Conservation (phyloP, 2,113 vertebrate species). For the Oreochromis niloticus region DNA sequence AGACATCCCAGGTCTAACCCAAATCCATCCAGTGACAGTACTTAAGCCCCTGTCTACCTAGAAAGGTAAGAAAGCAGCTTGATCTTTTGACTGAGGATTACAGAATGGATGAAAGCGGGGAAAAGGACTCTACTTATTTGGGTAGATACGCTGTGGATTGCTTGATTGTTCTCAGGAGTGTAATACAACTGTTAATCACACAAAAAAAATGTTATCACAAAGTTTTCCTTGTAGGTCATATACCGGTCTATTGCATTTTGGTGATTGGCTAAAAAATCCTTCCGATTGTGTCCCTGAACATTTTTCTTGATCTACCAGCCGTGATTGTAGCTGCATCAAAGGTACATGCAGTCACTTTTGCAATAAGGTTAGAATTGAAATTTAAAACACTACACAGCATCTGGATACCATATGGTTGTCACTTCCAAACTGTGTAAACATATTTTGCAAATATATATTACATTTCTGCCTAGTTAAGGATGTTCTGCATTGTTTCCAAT, state of each 20-base stretch:
- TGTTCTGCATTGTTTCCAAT: neutral
- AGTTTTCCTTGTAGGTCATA: neutral
- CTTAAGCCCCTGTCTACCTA: constrained; percentile 46
- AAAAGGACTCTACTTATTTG: neutral
- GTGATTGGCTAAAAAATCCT: neutral
- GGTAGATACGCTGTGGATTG: neutral
- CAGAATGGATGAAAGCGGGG: neutral
- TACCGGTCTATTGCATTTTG: neutral
- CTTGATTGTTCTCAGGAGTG: neutral
- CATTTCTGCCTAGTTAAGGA: neutral
- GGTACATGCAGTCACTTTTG: neutral
- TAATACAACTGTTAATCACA: neutral
- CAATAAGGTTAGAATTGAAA: neutral
- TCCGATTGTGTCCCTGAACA: neutral
- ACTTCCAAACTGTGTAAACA: neutral
- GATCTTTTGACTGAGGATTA: constrained; percentile 60
- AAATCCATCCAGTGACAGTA: constrained; percentile 42
- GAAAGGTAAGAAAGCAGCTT: constrained; percentile 48
- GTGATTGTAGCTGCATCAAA: neutral
- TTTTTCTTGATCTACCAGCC: neutral
- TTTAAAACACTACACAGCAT: neutral
- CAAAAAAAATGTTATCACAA: neutral
- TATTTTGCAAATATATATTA: neutral
- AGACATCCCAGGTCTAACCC: constrained; percentile 1
- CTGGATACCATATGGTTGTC: neutral